Evolutionary conservation across 2,888 invertebrate genomes (phyloP).

Genomic region (Thecocarcelia acutangulata): DNA sequence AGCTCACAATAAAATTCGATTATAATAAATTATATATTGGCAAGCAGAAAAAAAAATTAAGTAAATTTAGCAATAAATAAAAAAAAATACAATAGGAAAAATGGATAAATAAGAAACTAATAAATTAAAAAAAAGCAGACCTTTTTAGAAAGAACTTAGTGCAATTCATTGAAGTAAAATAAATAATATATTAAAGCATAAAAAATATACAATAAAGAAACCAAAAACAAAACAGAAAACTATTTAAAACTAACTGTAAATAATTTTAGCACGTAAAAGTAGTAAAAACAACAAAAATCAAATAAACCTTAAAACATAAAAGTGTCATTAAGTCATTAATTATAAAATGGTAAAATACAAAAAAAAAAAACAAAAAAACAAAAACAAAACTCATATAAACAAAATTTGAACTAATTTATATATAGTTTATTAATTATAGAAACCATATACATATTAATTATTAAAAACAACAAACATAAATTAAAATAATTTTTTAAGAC

Average conservation of each 20-base stretch:
- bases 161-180: conserved; percentile 79
- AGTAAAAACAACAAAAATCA: conserved; percentile 51
- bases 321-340: conserved; percentile 75
- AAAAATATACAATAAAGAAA: conserved; percentile 56
- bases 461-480: conserved; percentile 55
- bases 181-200: conserved; percentile 51
- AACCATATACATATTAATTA: conserved; percentile 67
- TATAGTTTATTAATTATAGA: conserved; percentile 73
- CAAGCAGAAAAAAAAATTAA: conserved; percentile 2
- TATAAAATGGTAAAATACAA: conserved; percentile 64
- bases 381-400: conserved; percentile 59
- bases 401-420: conserved; percentile 70
- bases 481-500: conserved; percentile 66
- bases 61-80: conserved; percentile 55
- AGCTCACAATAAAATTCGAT: conserved; percentile 43
- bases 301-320: conserved; percentile 52
- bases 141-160: conserved; percentile 81
- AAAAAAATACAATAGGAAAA: conserved; percentile 1
- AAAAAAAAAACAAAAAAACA: conserved; percentile 64
- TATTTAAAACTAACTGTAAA: conserved; percentile 75
- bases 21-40: conserved; percentile 1
- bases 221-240: conserved; percentile 66
- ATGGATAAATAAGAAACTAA: conserved; percentile 46
- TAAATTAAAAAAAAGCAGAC: conserved; percentile 73
- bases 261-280: conserved; percentile 78